A percentile compares a stretch with the other conserved stretches of the same genome.
These are phyloP conservation scores for Tokudaia tokunoshimensis DNA, from an alignment of 2,797 vertebrate species.

Conservation along the genomic window DNA sequence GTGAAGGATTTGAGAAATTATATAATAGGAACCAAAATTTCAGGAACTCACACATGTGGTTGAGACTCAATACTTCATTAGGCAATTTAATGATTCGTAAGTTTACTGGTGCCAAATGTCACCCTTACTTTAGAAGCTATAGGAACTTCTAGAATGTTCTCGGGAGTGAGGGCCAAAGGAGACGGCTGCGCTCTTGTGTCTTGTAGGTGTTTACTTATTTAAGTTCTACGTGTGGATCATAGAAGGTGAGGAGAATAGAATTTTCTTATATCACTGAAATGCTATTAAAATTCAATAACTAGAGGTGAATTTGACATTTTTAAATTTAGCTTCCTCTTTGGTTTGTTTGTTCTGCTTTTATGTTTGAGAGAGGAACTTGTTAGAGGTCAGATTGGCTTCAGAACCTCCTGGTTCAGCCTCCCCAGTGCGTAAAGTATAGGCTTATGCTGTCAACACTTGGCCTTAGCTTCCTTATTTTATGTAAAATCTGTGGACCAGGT, in stretches of 20 bases:
- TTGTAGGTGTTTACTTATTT: not conserved
- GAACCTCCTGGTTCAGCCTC: not conserved
- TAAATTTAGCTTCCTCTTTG: not conserved
- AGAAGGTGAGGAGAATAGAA: not conserved
- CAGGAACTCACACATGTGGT: constrained; percentile 38
- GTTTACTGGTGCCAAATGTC: constrained; percentile 26
- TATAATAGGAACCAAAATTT: constrained; percentile 31
- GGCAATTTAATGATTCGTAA: constrained; percentile 54
- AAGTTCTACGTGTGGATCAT: not conserved
- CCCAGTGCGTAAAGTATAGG: not conserved
- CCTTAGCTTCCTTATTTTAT: not conserved
- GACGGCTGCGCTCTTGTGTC: not conserved
- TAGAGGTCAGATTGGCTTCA: not conserved
- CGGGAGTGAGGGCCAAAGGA: not conserved
- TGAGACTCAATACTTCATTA: constrained; percentile 67
- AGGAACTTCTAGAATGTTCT: not conserved
- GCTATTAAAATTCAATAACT: not conserved
- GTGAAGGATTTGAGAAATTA: constrained; percentile 55
- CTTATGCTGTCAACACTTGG: not conserved
- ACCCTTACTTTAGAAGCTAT: constrained; percentile 41
- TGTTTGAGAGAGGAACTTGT: not conserved
- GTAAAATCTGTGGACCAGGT: not conserved
- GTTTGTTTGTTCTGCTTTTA: not conserved
- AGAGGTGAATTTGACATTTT: not conserved
- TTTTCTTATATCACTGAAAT: not conserved